phyloP scores from a whole-genome alignment of 2,888 invertebrate genomes.

The Drosophila gaucha region DNA sequence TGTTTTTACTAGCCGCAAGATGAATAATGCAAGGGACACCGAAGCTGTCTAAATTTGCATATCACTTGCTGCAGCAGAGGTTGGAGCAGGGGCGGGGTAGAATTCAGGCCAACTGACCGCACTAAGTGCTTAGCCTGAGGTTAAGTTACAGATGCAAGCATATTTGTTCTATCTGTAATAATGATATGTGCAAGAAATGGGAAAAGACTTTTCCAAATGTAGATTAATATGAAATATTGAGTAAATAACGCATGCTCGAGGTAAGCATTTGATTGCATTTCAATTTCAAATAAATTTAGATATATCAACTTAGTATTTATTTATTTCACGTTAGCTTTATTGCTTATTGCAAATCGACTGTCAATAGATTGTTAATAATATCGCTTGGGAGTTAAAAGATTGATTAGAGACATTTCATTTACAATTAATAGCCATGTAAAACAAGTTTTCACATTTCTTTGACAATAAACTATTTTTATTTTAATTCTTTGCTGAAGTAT shows the following conservation, averaged over 20 bases:
- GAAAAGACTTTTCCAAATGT: conserved; percentile 3
- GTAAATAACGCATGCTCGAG: too few species aligned
- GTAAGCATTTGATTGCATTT: neutral
- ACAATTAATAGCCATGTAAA: too few species aligned
- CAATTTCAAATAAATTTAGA: too few species aligned
- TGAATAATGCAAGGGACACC: conserved; percentile 50
- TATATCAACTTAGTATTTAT: too few species aligned
- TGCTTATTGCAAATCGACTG: too few species aligned
- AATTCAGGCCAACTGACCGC: conserved; percentile 13
- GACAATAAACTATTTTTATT: too few species aligned
- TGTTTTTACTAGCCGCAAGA: conserved; percentile 16
- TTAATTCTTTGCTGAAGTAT: too few species aligned
- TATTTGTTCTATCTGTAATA: conserved; percentile 34
- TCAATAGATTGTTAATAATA: too few species aligned
- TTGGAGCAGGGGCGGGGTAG: neutral
- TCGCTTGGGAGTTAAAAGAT: too few species aligned
- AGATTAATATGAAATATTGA: neutral
- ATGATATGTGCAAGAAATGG: conserved; percentile 12
- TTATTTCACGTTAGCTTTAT: too few species aligned
- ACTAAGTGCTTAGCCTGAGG: conserved; percentile 25
- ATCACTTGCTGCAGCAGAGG: conserved; percentile 20
- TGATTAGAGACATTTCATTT: too few species aligned
- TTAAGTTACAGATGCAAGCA: conserved; percentile 22
- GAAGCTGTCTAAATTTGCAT: conserved; percentile 49
- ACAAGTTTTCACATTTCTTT: too few species aligned